Conservation (phyloP, 2,888 invertebrate genomes). For the Ceramica pisi region DNA sequence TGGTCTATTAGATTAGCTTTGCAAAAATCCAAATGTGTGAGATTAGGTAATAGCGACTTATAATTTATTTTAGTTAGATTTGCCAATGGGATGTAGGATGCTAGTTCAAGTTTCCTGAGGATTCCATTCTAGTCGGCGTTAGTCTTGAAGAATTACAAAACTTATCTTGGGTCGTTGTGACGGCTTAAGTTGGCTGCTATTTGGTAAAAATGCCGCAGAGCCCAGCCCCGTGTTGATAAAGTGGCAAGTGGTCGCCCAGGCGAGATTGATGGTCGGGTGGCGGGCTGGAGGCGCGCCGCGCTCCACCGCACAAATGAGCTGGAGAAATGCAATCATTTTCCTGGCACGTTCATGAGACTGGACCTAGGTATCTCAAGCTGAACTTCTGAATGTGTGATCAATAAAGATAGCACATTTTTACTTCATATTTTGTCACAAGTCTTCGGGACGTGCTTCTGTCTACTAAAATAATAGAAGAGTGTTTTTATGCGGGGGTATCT, state of each 20-base stretch:
- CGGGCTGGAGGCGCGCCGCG: neutral
- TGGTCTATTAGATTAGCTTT: neutral
- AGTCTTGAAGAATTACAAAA: constrained; percentile 8
- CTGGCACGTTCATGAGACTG: constrained; percentile 10
- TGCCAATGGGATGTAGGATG: no score
- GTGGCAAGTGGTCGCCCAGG: constrained; percentile 32
- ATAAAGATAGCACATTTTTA: neutral
- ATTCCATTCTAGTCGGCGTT: no score
- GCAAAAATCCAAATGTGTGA: neutral
- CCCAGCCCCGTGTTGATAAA: constrained; percentile 44
- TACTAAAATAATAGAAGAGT: neutral
- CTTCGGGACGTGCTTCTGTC: neutral
- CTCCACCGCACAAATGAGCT: constrained; percentile 32
- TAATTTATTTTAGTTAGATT: no score
- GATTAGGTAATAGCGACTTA: no score
- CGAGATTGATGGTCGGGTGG: constrained; percentile 36
- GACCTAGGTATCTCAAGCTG: neutral
- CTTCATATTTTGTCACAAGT: neutral
- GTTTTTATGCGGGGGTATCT: neutral
- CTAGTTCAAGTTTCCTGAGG: neutral
- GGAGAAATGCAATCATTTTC: constrained; percentile 17
- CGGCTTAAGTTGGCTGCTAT: constrained; percentile 22
- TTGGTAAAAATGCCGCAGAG: constrained; percentile 26
- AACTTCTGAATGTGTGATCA: neutral
- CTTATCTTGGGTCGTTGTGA: neutral